These are phyloP conservation scores for Micrastur ruficollis DNA, from an alignment of 2,797 vertebrate genomes.

Conservation along the genomic window DNA sequence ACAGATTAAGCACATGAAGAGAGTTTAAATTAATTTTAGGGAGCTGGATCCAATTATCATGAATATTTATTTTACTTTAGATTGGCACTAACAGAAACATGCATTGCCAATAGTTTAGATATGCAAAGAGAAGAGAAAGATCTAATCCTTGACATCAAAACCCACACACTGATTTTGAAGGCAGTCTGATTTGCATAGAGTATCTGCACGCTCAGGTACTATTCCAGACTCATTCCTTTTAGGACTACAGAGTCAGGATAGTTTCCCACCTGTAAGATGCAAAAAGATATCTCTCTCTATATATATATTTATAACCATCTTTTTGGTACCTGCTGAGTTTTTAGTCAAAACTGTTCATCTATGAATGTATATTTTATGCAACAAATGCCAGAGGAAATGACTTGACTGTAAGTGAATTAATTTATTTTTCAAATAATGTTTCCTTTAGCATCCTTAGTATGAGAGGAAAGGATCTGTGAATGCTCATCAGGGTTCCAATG, in stretches of 20 bases:
- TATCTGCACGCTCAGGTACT: background rate
- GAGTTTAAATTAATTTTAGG: background rate
- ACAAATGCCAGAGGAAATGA: background rate
- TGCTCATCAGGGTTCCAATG: background rate
- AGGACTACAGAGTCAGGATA: background rate
- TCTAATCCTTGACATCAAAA: background rate
- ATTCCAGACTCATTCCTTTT: background rate
- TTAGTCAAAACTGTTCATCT: background rate
- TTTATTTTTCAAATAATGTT: background rate
- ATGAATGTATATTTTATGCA: background rate
- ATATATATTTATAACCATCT: background rate
- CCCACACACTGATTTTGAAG: background rate
- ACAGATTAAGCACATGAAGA: background rate
- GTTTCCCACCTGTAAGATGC: background rate
- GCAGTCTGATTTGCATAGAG: background rate
- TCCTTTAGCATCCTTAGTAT: background rate
- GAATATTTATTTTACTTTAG: slow-evolving; percentile 20
- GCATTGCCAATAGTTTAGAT: background rate
- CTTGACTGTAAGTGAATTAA: background rate
- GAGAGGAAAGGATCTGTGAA: background rate
- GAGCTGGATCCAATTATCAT: slow-evolving; percentile 1
- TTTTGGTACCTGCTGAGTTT: background rate
- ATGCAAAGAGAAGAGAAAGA: background rate
- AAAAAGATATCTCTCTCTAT: background rate
- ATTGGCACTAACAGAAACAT: background rate